Base-by-base conservation (phyloP, 2,797 vertebrate species). In the Lycodopsis pacificus region DNA sequence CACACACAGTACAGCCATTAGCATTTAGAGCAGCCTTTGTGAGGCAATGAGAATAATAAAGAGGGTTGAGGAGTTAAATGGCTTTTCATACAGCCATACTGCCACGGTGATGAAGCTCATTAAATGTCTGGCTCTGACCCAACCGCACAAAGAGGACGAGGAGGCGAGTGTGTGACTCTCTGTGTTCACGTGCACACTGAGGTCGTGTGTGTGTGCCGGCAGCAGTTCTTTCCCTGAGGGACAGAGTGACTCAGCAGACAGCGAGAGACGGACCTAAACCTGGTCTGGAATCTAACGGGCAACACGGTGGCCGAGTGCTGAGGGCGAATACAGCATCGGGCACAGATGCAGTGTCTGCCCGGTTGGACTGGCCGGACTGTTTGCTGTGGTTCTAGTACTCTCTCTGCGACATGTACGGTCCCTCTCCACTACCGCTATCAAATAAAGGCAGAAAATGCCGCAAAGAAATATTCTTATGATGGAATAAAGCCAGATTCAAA, bases 21-120 rank as follows among this genome's bases (percentile, higher is more conserved):
- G 58, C 64, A 84, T 84, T 71, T 62, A 67, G 5, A 74, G 19
- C 67, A 56, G 48, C 54, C 59, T 51, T 19, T 75, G 44, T 5
- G 11, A 38, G 20, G 57, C 53, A 19, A 2, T 15, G 65, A 46
- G 38, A 69, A 65, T 54, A 48, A 79, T 73, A 9, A 59, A 65
- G 59, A 73, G 74, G 65, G 34, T 5, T 7, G 69, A 71, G 36
- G 73, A 76, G 68, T 69, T 81, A 81, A 79, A 81, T 40, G 68
- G 53, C 20, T 72, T 67, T 81, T 75, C 71, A 74, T 74, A 36
- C 5, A 61, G 62, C 59, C 5, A 12, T 61, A 69, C 66, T 49
- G 68, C 58, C 22, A 25, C 65, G 57, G 34, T 40, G 38, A 65
- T 72, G 5, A 49, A 78, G 75, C 68, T 73, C 59, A 62, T 73